Evolutionary conservation across 2,797 vertebrate genomes (phyloP).

Genomic region (Cheirogaleus major): DNA sequence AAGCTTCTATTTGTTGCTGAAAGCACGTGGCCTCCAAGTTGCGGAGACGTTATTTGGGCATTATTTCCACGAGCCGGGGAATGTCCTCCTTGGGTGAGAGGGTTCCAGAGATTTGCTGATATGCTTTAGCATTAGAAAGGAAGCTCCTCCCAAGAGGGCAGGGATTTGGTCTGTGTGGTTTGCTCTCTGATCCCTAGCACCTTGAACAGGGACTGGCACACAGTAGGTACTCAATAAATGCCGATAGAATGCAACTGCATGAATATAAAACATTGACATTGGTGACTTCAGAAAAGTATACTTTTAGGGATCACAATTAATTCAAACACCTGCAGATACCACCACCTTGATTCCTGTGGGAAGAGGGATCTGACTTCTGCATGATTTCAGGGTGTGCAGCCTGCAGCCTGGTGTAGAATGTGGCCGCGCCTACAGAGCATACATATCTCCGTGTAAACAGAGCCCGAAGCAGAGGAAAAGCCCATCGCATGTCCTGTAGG

Average conservation of each 20-base stretch:
- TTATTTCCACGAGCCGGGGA: background rate
- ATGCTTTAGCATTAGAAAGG: background rate
- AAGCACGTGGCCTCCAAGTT: background rate
- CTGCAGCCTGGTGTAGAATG: background rate
- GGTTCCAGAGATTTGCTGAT: background rate
- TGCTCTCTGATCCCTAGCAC: background rate
- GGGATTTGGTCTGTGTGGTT: background rate
- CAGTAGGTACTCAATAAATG: background rate
- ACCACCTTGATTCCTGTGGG: background rate
- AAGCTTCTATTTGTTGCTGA: background rate
- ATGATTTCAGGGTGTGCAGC: no score
- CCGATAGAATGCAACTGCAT: background rate
- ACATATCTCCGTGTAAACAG: fast-evolving
- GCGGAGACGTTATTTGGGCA: background rate
- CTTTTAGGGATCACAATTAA: background rate
- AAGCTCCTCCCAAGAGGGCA: background rate
- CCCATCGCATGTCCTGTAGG: fast-evolving
- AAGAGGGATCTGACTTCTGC: background rate
- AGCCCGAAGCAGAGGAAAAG: background rate
- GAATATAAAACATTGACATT: background rate
- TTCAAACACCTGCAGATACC: background rate
- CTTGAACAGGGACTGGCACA: background rate
- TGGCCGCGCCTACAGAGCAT: background rate
- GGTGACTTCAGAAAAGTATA: background rate
- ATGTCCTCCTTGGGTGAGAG: fast-evolving